Evolutionary conservation across 30 jellyfish, hydroid and myxozoan species (phyloP).

Genomic region (Hydractinia echinata): DNA sequence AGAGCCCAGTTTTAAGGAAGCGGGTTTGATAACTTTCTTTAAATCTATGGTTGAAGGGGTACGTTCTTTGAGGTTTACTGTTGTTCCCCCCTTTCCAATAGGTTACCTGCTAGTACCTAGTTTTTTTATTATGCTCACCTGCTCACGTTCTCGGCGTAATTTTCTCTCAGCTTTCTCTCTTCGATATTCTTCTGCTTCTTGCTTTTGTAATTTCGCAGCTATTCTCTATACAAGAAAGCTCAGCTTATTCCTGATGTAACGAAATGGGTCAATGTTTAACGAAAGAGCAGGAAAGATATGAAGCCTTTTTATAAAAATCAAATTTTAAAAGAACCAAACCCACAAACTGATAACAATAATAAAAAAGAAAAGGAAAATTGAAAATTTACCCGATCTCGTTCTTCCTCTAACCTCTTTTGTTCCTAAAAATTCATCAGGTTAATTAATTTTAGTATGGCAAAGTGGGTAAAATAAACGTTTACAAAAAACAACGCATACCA

Average conservation of each 20-base stretch:
- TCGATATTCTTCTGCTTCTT: constrained; percentile 29
- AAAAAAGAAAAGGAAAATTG: background rate
- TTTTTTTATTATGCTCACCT: background rate
- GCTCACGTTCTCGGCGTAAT: background rate
- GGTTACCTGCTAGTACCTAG: too few species aligned
- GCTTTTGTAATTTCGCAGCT: constrained; percentile 20
- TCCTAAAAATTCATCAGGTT: background rate
- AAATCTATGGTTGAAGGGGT: too few species aligned
- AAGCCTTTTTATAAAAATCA: too few species aligned
- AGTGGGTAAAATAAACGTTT: background rate
- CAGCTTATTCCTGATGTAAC: background rate
- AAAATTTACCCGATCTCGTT: constrained; percentile 10
- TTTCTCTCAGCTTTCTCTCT: constrained; percentile 21
- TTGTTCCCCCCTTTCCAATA: too few species aligned
- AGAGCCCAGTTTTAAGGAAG: too few species aligned
- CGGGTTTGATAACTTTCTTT: too few species aligned
- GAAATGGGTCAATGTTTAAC: too few species aligned
- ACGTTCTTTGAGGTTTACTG: too few species aligned
- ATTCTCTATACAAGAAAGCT: constrained; percentile 14
- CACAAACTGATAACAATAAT: background rate
- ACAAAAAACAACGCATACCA: background rate
- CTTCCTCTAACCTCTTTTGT: constrained; percentile 1
- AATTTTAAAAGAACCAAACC: too few species aligned
- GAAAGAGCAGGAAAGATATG: too few species aligned
- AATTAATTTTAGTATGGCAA: too few species aligned